Conservation (phyloP, 1,140 invertebrate species). For the Orchesella cincta region DNA sequence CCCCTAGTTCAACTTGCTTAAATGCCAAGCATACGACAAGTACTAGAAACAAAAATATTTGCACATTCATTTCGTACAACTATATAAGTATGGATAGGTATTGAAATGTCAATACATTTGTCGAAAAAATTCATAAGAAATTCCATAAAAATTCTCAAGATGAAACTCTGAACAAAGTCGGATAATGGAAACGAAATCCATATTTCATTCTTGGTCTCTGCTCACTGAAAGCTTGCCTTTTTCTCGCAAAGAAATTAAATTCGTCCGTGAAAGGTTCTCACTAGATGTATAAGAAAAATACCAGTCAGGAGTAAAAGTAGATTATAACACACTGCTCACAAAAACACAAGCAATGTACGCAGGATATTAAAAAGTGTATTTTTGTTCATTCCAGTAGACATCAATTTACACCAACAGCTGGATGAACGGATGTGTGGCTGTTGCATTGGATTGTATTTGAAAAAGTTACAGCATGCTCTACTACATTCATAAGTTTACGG, state of each 20-base stretch:
- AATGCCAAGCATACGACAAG: no score
- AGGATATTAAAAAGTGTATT: slow-evolving; percentile 5
- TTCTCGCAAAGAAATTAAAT: slow-evolving; percentile 16
- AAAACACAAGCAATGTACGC: background rate
- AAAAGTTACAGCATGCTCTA: background rate
- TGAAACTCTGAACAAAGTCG: background rate
- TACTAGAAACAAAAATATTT: no score
- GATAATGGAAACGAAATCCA: slow-evolving; percentile 1
- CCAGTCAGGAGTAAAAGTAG: background rate
- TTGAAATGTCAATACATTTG: background rate
- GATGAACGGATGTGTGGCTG: slow-evolving; percentile 2
- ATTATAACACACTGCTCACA: background rate
- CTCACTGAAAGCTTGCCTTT: background rate
- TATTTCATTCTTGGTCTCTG: slow-evolving; percentile 1
- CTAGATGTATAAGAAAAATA: background rate
- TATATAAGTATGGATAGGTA: no score
- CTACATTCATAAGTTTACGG: background rate
- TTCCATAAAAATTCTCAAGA: background rate
- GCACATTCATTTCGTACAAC: no score
- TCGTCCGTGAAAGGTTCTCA: background rate
- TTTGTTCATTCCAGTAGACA: slow-evolving; percentile 11
- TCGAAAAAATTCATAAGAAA: slow-evolving; percentile 3
- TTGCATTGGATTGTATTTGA: background rate
- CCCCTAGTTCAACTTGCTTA: no score
- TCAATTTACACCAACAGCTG: slow-evolving; percentile 14